A percentile compares a stretch with the other conserved stretches of the same genome.
Evolutionary conservation across 1,140 invertebrate genomes (phyloP).

Genomic region (Stegodyphus dumicola): DNA sequence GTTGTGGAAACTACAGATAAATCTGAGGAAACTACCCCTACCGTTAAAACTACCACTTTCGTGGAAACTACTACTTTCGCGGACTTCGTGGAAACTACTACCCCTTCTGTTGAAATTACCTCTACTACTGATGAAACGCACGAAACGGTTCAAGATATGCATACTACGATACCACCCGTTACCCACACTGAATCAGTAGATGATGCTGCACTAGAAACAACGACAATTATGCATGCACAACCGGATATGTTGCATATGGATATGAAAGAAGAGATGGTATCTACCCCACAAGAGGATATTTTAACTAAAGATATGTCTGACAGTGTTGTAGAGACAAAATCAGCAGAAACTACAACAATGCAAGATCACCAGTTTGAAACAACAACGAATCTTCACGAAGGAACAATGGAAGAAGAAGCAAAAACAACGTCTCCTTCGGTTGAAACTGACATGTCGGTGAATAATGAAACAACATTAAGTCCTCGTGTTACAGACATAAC

Average conservation of each 20-base stretch:
- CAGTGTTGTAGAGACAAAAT: not conserved
- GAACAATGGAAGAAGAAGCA: not conserved
- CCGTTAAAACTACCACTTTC: not conserved
- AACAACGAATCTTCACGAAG: not conserved
- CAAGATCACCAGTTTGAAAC: not conserved
- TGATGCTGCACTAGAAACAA: not conserved
- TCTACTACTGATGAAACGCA: no score
- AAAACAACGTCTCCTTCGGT: not conserved
- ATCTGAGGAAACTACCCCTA: not conserved
- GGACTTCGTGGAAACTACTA: not conserved
- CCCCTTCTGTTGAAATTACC: not conserved
- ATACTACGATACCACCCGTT: not conserved
- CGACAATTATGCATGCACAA: not conserved
- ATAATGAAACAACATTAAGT: slow-evolving; percentile 8
- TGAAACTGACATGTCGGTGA: not conserved
- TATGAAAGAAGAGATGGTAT: not conserved
- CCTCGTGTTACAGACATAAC: not conserved
- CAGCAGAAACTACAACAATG: not conserved
- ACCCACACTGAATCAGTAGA: not conserved
- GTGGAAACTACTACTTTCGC: not conserved
- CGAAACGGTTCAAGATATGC: not conserved
- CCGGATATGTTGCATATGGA: not conserved
- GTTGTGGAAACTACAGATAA: not conserved
- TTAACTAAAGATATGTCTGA: not conserved
- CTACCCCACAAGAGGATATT: not conserved